A percentile compares a stretch with the other conserved stretches of the same genome.
These are phyloP conservation scores for Lycaena phlaeas DNA, from an alignment of 2,888 invertebrate genomes.

Conservation along the genomic window DNA sequence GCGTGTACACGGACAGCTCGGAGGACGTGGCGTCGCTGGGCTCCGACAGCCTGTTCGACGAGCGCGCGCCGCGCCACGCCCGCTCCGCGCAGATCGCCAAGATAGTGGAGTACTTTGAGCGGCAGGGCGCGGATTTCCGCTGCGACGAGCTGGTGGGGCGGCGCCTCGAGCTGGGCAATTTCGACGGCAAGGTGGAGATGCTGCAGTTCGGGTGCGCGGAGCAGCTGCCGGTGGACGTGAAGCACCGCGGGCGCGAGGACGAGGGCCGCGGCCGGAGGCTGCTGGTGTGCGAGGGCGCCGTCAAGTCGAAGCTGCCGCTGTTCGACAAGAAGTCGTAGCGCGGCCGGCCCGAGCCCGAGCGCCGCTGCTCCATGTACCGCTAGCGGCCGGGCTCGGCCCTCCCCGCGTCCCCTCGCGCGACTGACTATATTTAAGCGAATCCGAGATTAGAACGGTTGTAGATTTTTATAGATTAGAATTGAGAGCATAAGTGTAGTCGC, in stretches of 20 bases:
- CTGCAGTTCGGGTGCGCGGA: slow-evolving; percentile 20
- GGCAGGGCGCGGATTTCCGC: slow-evolving; percentile 76
- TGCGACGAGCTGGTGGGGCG: slow-evolving; percentile 41
- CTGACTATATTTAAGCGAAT: no score
- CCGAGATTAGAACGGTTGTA: no score
- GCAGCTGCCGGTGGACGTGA: slow-evolving; percentile 27
- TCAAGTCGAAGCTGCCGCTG: slow-evolving; percentile 86
- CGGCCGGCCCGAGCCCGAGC: slow-evolving; percentile 20
- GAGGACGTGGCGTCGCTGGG: slow-evolving; percentile 89
- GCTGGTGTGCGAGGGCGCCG: slow-evolving; percentile 89
- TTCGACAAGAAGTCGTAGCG: slow-evolving; percentile 78
- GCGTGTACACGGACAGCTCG: slow-evolving; percentile 89
- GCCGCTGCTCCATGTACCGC: slow-evolving; percentile 11
- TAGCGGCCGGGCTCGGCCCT: no score
- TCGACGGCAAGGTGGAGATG: slow-evolving; percentile 25
- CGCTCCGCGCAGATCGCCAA: slow-evolving; percentile 82
- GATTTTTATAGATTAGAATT: no score
- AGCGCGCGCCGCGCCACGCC: slow-evolving; percentile 72
- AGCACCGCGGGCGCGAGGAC: slow-evolving; percentile 28
- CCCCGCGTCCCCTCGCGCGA: no score
- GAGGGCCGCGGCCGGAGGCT: slow-evolving; percentile 77
- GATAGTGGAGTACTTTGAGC: slow-evolving; percentile 92
- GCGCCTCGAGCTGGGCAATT: slow-evolving; percentile 19
- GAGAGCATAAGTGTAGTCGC: no score
- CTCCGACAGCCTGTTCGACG: slow-evolving; percentile 82